Percentiles rank a stretch among this genome's conserved stretches.
Evolutionary conservation across 64 coral and sea anemone species (phyloP).

Genomic region (Hydrozoanthus tunicans): DNA sequence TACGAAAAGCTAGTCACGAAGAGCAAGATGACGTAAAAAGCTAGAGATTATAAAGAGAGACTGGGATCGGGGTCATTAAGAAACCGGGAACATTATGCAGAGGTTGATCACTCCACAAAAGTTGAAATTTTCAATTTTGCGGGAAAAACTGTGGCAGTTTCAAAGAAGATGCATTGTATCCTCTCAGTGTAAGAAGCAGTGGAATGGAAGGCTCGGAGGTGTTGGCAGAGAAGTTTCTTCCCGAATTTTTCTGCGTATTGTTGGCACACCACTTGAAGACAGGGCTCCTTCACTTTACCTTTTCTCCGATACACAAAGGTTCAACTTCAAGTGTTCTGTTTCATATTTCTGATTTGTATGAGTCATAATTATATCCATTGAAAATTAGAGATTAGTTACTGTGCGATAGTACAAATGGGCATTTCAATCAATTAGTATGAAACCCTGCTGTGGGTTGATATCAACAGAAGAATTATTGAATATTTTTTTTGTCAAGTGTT

Average conservation of each 20-base stretch:
- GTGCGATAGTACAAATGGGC: no score
- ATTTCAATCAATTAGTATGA: no score
- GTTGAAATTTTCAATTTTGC: slow-evolving; percentile 8
- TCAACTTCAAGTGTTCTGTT: no score
- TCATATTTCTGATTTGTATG: no score
- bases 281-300: slow-evolving; percentile 60
- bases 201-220: slow-evolving; percentile 64
- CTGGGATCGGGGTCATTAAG: neutral
- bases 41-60: neutral
- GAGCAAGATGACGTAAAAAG: neutral
- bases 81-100: neutral
- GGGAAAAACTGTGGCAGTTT: slow-evolving; percentile 1
- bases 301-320: slow-evolving; percentile 78
- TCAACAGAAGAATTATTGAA: no score
- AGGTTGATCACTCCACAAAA: slow-evolving; percentile 1
- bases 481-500: no score
- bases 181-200: slow-evolving; percentile 43
- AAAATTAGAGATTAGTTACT: no score
- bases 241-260: slow-evolving; percentile 62
- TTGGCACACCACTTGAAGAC: slow-evolving; percentile 53
- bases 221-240: slow-evolving; percentile 66
- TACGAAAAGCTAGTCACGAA: no score
- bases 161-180: slow-evolving; percentile 23
- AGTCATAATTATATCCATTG: no score
- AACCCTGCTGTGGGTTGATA: no score